phyloP scores from a whole-genome alignment of 2,113 vertebrate genomes.

The Mesoclemmys tuberculata region DNA sequence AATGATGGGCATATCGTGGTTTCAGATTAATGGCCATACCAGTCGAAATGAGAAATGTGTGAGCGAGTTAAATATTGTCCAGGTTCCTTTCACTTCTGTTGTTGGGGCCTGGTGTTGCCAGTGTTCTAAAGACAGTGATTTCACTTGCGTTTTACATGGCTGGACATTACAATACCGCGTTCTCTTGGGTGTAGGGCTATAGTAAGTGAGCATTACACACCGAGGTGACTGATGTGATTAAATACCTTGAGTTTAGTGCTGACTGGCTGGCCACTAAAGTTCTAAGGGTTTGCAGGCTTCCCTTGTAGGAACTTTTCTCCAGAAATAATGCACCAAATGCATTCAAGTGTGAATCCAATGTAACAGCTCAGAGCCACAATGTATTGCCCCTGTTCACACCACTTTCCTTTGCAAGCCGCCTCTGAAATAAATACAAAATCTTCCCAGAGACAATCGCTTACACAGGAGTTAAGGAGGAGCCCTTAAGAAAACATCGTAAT shows the following conservation, averaged over 20 bases:
- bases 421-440: fast-evolving
- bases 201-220: background rate
- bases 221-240: conserved; percentile 20
- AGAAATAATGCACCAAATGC: background rate
- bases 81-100: conserved; percentile 13
- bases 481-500: background rate
- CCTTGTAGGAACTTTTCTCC: conserved; percentile 1
- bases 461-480: background rate
- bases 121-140: conserved; percentile 20
- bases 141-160: conserved; percentile 36
- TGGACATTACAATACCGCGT: conserved; percentile 1
- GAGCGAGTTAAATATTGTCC: conserved; percentile 20
- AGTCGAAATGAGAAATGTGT: conserved; percentile 27
- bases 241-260: conserved; percentile 9
- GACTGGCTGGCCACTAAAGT: conserved; percentile 3
- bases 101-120: background rate
- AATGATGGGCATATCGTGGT: conserved; percentile 26
- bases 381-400: background rate
- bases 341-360: background rate
- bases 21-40: conserved; percentile 17
- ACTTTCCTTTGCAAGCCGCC: background rate
- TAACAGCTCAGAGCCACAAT: background rate
- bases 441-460: background rate
- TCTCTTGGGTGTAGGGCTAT: too few species aligned
- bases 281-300: background rate